Evolutionary conservation across 2,888 invertebrate species (phyloP).

Genomic region (Rhyacophila evoluta): DNA sequence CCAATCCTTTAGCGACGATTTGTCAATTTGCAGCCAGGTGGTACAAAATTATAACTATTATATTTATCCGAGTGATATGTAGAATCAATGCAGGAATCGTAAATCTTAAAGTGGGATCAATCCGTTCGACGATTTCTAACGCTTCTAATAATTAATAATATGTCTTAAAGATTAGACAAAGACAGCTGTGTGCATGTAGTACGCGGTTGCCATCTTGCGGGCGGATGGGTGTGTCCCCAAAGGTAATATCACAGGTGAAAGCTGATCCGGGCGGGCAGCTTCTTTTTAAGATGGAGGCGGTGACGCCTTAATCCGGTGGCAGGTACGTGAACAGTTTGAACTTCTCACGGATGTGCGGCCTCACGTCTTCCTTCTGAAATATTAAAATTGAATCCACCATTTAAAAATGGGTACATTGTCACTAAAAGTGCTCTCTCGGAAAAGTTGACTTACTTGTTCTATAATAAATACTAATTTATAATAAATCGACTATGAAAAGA

Average conservation of each 20-base stretch:
- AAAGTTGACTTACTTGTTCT: too few relatives aligned
- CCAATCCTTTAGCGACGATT: too few relatives aligned
- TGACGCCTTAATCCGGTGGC: conserved; percentile 79
- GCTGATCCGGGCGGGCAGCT: conserved; percentile 74
- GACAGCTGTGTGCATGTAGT: neutral
- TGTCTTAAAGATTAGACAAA: neutral
- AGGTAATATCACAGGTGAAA: conserved; percentile 19
- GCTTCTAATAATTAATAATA: neutral
- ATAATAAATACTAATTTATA: too few relatives aligned
- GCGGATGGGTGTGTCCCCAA: conserved; percentile 1
- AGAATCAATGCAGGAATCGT: too few relatives aligned
- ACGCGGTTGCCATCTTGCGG: conserved; percentile 15
- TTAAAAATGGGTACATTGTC: too few relatives aligned
- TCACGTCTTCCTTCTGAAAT: conserved; percentile 87
- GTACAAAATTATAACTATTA: too few relatives aligned
- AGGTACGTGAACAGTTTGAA: conserved; percentile 91
- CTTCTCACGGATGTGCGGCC: conserved; percentile 91
- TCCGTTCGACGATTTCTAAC: neutral
- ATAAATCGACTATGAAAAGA: too few relatives aligned
- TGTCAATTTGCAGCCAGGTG: too few relatives aligned
- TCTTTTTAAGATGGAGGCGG: conserved; percentile 3
- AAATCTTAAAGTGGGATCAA: too few relatives aligned
- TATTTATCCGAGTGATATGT: too few relatives aligned
- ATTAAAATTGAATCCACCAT: too few relatives aligned
- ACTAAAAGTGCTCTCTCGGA: too few relatives aligned